Evolutionary conservation across 1,140 invertebrate species (phyloP).

Genomic region (Copidosoma floridanum): DNA sequence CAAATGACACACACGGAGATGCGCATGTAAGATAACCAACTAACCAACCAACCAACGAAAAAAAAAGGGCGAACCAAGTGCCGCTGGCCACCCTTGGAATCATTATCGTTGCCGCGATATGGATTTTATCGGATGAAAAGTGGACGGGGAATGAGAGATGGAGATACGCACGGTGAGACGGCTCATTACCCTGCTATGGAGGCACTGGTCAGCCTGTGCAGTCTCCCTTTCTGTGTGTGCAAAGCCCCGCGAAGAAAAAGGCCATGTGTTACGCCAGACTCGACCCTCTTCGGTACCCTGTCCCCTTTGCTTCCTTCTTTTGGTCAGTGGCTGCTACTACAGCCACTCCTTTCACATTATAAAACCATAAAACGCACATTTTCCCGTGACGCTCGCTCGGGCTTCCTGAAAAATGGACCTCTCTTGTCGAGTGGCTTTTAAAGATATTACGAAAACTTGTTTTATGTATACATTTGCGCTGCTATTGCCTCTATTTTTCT

Average conservation of each 20-base stretch:
- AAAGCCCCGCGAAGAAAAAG: too few relatives aligned
- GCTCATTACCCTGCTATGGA: slow-evolving; percentile 45
- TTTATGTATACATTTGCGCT: too few relatives aligned
- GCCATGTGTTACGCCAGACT: slow-evolving; percentile 42
- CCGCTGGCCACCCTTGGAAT: slow-evolving; percentile 11
- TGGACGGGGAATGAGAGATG: neutral
- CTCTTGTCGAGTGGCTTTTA: slow-evolving; percentile 26
- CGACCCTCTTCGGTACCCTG: slow-evolving; percentile 27
- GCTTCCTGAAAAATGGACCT: slow-evolving; percentile 25
- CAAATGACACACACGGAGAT: slow-evolving; percentile 39
- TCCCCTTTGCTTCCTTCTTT: neutral
- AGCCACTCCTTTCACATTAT: slow-evolving; percentile 47
- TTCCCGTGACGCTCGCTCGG: slow-evolving; percentile 10
- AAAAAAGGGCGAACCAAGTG: slow-evolving; percentile 19
- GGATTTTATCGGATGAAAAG: slow-evolving; percentile 43
- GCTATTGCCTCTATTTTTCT: too few relatives aligned
- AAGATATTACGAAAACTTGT: slow-evolving; percentile 19
- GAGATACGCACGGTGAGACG: slow-evolving; percentile 41
- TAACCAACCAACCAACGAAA: too few relatives aligned
- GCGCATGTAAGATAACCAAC: slow-evolving; percentile 14
- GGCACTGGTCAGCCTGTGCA: too few relatives aligned
- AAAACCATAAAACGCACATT: slow-evolving; percentile 48
- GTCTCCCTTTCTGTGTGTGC: too few relatives aligned
- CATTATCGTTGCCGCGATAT: too few relatives aligned
- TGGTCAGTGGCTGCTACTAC: slow-evolving; percentile 47